These are phyloP conservation scores for Apamea monoglypha DNA, from an alignment of 2,888 invertebrate genomes.

Conservation along the genomic window DNA sequence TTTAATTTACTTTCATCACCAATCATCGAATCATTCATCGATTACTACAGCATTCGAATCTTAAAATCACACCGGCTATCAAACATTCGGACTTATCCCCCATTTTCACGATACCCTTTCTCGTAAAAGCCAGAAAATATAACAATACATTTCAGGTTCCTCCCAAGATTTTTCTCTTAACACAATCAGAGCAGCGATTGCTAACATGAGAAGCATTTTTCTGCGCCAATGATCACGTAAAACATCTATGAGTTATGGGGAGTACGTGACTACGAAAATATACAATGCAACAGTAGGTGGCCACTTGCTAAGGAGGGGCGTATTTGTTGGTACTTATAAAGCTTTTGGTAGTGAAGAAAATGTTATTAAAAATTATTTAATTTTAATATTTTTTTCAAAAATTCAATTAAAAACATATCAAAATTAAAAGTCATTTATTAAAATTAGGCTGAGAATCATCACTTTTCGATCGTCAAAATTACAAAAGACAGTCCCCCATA, in stretches of 20 bases:
- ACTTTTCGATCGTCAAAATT: too few species aligned
- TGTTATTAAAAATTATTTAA: too few species aligned
- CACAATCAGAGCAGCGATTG: conserved; percentile 56
- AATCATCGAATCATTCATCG: too few species aligned
- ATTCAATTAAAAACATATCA: too few species aligned
- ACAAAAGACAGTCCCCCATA: too few species aligned
- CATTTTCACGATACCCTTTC: neutral
- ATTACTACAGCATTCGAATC: neutral
- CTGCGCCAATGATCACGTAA: conserved; percentile 52
- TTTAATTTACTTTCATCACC: too few species aligned
- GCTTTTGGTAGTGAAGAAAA: neutral
- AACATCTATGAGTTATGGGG: conserved; percentile 48
- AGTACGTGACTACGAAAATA: conserved; percentile 39
- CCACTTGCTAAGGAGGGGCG: neutral
- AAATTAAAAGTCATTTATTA: too few species aligned
- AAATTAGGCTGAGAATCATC: too few species aligned
- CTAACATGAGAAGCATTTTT: conserved; percentile 57
- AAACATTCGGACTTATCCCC: too few species aligned
- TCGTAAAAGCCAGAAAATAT: neutral
- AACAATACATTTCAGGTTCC: neutral
- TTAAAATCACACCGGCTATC: neutral
- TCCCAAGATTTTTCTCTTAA: conserved; percentile 20
- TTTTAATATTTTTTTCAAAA: too few species aligned
- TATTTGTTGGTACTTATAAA: neutral
- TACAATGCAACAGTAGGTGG: conserved; percentile 35